Conservation (phyloP, 1,140 invertebrate species). For the Macrostomum lignano region DNA sequence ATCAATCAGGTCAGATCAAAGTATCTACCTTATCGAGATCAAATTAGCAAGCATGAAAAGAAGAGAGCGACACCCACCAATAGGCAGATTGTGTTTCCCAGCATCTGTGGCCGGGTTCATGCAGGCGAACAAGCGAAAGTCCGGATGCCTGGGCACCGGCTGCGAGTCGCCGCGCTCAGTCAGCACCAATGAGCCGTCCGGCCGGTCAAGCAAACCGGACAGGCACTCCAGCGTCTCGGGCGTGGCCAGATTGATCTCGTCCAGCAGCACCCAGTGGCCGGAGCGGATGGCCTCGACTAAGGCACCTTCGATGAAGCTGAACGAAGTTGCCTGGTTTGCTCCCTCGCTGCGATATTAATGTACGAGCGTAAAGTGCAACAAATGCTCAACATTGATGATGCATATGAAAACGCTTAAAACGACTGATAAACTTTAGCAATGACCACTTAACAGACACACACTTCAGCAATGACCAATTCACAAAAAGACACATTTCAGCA, state of each 20-base stretch:
- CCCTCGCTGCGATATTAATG: constrained; percentile 1
- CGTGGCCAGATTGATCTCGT: constrained; percentile 86
- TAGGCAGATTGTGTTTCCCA: constrained; percentile 78
- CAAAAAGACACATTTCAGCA: too few species aligned
- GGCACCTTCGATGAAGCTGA: constrained; percentile 34
- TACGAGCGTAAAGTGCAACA: neutral
- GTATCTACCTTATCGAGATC: too few species aligned
- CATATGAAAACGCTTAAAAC: too few species aligned
- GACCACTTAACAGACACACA: too few species aligned
- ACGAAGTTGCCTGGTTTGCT: neutral
- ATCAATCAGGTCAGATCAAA: too few species aligned
- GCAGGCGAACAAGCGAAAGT: constrained; percentile 84
- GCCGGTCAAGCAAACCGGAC: constrained; percentile 56
- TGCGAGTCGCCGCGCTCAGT: constrained; percentile 39
- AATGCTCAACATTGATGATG: neutral
- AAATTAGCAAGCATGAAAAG: too few species aligned
- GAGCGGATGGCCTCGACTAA: constrained; percentile 59
- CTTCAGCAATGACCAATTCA: too few species aligned
- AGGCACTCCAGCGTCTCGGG: constrained; percentile 81
- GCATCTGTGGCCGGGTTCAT: constrained; percentile 99
- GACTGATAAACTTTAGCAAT: too few species aligned
- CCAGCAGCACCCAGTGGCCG: constrained; percentile 70
- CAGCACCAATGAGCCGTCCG: constrained; percentile 43
- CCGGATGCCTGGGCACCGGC: constrained; percentile 45
- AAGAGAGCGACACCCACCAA: constrained; percentile 37